Conservation (phyloP, 2,888 invertebrate species). For the Pollenia amentaria region DNA sequence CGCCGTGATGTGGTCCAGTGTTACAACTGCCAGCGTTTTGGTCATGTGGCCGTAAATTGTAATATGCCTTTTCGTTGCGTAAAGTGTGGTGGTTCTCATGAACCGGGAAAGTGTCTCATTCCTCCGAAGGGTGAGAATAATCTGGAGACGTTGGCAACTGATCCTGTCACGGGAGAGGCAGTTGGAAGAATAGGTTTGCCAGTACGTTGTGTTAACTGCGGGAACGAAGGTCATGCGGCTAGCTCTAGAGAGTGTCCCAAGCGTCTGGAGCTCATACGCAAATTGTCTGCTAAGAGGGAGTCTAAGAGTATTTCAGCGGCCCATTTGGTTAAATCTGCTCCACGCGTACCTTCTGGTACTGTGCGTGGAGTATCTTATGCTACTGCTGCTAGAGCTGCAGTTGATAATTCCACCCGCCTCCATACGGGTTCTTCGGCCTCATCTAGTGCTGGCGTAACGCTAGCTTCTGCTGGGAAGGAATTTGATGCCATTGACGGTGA, state of each 20-base stretch:
- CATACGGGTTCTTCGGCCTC: too few relatives aligned
- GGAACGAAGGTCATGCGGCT: slow-evolving; percentile 1
- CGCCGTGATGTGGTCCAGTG: too few relatives aligned
- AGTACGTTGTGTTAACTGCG: background rate
- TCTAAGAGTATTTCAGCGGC: background rate
- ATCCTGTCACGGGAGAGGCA: background rate
- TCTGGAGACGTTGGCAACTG: background rate
- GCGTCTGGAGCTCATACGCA: background rate
- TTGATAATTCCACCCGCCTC: too few relatives aligned
- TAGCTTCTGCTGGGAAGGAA: background rate
- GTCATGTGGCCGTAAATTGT: background rate
- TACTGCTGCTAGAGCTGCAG: too few relatives aligned
- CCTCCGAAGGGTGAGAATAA: background rate
- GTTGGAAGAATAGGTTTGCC: background rate
- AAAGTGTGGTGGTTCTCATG: slow-evolving; percentile 26
- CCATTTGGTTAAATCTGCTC: too few relatives aligned
- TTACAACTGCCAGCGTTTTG: slow-evolving; percentile 5
- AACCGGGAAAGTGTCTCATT: background rate
- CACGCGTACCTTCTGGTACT: too few relatives aligned
- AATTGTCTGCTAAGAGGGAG: background rate
- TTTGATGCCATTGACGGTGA: background rate
- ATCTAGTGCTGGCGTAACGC: too few relatives aligned
- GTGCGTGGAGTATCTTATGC: too few relatives aligned
- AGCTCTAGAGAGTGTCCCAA: slow-evolving; percentile 15
- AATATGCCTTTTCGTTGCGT: slow-evolving; percentile 37